These are phyloP conservation scores for Arenicola marina DNA, from an alignment of 2,888 invertebrate species.

Conservation along the genomic window DNA sequence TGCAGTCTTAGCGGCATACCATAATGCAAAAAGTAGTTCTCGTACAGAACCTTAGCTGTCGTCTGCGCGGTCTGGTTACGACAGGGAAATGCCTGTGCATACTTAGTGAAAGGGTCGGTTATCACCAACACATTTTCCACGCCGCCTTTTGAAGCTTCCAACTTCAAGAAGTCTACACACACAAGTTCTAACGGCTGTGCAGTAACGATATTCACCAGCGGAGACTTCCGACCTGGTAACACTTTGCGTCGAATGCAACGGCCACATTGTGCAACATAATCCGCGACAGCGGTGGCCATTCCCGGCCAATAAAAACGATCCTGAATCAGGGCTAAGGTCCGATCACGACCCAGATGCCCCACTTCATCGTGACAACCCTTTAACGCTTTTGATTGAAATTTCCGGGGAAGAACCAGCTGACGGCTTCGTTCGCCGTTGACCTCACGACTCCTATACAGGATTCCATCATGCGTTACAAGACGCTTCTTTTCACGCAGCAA, in stretches of 20 bases:
- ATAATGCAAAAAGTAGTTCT: constrained; percentile 25
- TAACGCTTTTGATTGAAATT: too few species aligned
- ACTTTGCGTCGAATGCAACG: not conserved
- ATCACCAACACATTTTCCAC: constrained; percentile 24
- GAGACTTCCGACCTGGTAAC: too few species aligned
- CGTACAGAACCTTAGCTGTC: constrained; percentile 25
- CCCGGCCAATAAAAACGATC: not conserved
- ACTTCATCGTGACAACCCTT: too few species aligned
- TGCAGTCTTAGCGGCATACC: constrained; percentile 14
- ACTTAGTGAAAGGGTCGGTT: constrained; percentile 26
- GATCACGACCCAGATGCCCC: not conserved
- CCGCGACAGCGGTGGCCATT: not conserved
- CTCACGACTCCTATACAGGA: too few species aligned
- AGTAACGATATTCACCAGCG: too few species aligned
- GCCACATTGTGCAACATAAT: not conserved
- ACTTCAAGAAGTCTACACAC: too few species aligned
- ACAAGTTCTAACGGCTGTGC: too few species aligned
- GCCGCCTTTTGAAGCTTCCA: constrained; percentile 17
- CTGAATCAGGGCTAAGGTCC: too few species aligned
- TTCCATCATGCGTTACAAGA: too few species aligned
- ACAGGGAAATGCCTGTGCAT: constrained; percentile 22
- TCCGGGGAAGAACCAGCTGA: not conserved
- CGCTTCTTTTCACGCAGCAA: too few species aligned
- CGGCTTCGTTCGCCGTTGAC: not conserved
- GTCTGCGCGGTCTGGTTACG: constrained; percentile 23